Percentiles rank a stretch among this genome's conserved stretches.
Conservation (phyloP, 2,797 vertebrate genomes). For the Perodicticus potto region DNA sequence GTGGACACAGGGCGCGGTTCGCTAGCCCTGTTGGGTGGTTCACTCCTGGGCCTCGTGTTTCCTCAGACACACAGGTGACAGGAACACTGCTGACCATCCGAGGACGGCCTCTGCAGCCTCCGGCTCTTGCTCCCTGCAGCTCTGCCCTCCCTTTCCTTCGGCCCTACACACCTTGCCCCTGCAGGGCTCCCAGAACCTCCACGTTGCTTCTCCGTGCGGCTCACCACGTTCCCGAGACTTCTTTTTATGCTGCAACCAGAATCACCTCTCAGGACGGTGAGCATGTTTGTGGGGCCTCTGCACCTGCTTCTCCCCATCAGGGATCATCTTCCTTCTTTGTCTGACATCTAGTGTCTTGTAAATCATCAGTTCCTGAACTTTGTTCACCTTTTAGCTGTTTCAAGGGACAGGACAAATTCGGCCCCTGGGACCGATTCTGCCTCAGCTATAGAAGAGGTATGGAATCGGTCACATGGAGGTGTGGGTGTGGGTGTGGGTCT, state of each 20-base stretch:
- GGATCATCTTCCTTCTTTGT: fast-evolving
- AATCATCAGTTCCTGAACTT: neutral
- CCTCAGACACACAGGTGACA: neutral
- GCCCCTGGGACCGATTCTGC: neutral
- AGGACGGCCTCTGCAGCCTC: neutral
- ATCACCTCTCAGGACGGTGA: fast-evolving
- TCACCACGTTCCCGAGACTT: fast-evolving
- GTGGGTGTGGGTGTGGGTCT: too few relatives aligned
- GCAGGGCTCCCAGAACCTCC: neutral
- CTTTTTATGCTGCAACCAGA: neutral
- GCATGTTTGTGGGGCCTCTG: fast-evolving
- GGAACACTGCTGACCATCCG: neutral
- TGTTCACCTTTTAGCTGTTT: neutral
- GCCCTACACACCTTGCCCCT: fast-evolving
- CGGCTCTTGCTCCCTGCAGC: neutral
- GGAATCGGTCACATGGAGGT: neutral
- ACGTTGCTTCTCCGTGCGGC: fast-evolving
- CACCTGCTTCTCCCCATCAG: neutral
- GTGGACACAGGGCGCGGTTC: fast-evolving
- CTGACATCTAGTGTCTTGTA: neutral
- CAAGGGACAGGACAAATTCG: neutral
- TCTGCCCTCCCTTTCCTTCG: too few relatives aligned
- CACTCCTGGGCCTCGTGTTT: neutral
- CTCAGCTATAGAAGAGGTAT: fast-evolving
- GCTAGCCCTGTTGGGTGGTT: neutral